Evolutionary conservation across 2,888 invertebrate species (phyloP).

Genomic region (Zygothrica quintamaculata): DNA sequence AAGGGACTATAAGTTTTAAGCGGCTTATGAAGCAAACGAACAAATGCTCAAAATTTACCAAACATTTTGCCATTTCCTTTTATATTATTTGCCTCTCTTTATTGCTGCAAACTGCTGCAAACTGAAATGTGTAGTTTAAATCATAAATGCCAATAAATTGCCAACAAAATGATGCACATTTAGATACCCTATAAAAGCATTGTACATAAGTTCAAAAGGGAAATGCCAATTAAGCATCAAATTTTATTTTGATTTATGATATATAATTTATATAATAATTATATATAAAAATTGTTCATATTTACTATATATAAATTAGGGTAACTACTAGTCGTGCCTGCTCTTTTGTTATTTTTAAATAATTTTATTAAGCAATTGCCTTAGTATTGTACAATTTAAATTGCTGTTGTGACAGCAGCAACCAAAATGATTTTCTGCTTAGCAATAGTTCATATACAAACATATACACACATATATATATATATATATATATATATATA

Average conservation of each 20-base stretch:
- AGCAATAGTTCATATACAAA: background rate
- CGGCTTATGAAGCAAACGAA: conserved; percentile 55
- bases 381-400: too few species aligned
- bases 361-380: too few species aligned
- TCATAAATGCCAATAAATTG: conserved; percentile 29
- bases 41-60: background rate
- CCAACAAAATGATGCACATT: background rate
- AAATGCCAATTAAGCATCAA: too few species aligned
- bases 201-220: too few species aligned
- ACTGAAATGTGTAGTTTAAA: conserved; percentile 44
- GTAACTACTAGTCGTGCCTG: too few species aligned
- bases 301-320: too few species aligned
- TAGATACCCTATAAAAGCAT: background rate
- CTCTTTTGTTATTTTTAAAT: too few species aligned
- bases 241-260: background rate
- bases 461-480: conserved; percentile 6
- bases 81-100: background rate
- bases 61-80: background rate
- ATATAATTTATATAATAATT: conserved; percentile 1
- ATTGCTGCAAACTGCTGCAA: conserved; percentile 14
- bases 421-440: too few species aligned
- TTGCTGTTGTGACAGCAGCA: too few species aligned
- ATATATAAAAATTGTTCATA: too few species aligned
- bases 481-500: background rate
- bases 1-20: conserved; percentile 48